Base-by-base conservation (phyloP, 2,797 vertebrate genomes). In the Epinephelus coioides region DNA sequence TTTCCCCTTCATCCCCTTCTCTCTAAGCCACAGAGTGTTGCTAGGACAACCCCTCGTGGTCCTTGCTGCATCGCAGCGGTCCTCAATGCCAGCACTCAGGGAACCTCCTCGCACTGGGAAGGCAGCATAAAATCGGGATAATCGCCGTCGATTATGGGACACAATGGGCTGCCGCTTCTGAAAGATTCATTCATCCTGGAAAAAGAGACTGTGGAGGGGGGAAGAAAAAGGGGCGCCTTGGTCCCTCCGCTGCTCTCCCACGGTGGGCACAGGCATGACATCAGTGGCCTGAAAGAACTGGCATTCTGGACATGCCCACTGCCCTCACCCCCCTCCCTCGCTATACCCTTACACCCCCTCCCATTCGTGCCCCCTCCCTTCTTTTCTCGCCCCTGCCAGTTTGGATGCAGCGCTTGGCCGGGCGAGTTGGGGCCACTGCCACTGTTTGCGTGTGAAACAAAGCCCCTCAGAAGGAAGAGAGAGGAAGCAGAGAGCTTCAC, bases 201-300 rank as follows among this genome's bases (percentile, higher is more conserved):
- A 93, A 91, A 92, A 94, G 90, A 92, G 92, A 79, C 85, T 88
- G 87, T 84, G 88, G 91, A 88, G 86, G 86, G 84, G 75, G 71
- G 13, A 62, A 76, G 79, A 85, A 78, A 90, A 89, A 88, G 91
- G 90, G 91, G 89, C 40, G 87, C 86, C 82, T 91, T 87, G 82
- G 91, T 91, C 90, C 89, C 90, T 94, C 91, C 91, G 50, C 89
- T 82, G 94, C 95, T 95, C 95, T 96, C 95, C 95, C 95, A 96
- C 95, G 95, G 94, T 95, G 94, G 95, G 95, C 95, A 95, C 91
- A 94, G 93, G 90, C 94, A 95, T 95, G 94, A 95, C 95, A 96
- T 96, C 95, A 96, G 94, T 75, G 82, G 89, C 79, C 92, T 95
- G 94, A 96, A 95, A 94, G 93, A 91, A 83, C 91, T 89, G 90